phyloP scores from a whole-genome alignment of 2,888 invertebrate genomes.

The Malachius bipustulatus region DNA sequence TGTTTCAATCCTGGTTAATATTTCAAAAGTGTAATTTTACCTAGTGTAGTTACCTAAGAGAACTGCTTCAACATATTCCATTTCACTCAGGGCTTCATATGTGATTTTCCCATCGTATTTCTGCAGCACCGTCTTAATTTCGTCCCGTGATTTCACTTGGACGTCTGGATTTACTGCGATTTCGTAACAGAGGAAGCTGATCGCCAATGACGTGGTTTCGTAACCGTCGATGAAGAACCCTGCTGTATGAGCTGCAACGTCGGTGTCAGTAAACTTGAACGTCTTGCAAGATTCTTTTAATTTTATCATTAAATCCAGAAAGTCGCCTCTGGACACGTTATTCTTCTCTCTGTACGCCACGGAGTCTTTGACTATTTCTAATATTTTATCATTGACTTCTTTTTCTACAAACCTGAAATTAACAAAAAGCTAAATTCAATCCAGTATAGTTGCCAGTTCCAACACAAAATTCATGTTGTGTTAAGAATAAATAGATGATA shows the following conservation, averaged over 20 bases:
- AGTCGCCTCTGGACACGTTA: slow-evolving; percentile 35
- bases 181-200: slow-evolving; percentile 39
- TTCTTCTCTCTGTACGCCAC: slow-evolving; percentile 32
- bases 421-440: too few species aligned
- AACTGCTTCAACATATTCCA: slow-evolving; percentile 40
- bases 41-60: slow-evolving; percentile 35
- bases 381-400: slow-evolving; percentile 28
- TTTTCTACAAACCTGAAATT: too few species aligned
- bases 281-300: slow-evolving; percentile 23
- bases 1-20: too few species aligned
- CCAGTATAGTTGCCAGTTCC: too few species aligned
- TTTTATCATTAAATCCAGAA: slow-evolving; percentile 35
- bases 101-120: slow-evolving; percentile 35
- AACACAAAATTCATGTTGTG: too few species aligned
- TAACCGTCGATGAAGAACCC: slow-evolving; percentile 44
- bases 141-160: slow-evolving; percentile 35
- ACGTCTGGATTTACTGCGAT: slow-evolving; percentile 36
- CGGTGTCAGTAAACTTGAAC: slow-evolving; percentile 30
- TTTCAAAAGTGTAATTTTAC: neutral
- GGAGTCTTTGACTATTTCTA: slow-evolving; percentile 26
- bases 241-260: slow-evolving; percentile 43
- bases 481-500: too few species aligned
- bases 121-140: slow-evolving; percentile 37
- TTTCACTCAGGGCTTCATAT: slow-evolving; percentile 38
- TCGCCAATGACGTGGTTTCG: slow-evolving; percentile 42